phyloP scores from a whole-genome alignment of 2,888 invertebrate genomes.

The Eurois occulta region DNA sequence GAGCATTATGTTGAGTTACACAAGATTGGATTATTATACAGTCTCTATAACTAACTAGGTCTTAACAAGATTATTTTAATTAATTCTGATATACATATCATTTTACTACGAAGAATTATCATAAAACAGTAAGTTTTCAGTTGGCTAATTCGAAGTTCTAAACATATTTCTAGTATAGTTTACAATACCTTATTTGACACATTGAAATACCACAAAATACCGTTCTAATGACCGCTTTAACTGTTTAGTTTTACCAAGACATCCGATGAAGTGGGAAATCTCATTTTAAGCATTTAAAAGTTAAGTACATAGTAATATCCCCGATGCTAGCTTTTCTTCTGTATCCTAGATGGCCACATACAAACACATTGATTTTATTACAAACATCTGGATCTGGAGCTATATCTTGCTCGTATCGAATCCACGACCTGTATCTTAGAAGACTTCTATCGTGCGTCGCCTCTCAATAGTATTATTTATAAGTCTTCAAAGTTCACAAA shows the following conservation, averaged over 20 bases:
- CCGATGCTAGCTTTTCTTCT: background rate
- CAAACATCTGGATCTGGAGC: background rate
- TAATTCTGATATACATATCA: constrained; percentile 32
- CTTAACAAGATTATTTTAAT: constrained; percentile 27
- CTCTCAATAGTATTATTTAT: background rate
- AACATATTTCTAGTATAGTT: constrained; percentile 10
- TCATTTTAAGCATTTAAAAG: constrained; percentile 8
- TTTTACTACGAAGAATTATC: constrained; percentile 30
- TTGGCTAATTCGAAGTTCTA: constrained; percentile 1
- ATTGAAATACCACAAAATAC: constrained; percentile 36
- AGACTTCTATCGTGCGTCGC: background rate
- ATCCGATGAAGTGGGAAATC: background rate
- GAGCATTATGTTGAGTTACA: constrained; percentile 64
- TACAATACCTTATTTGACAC: constrained; percentile 52
- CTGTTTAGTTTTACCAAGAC: background rate
- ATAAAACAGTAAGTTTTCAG: constrained; percentile 30
- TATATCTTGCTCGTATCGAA: background rate
- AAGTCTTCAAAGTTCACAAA: constrained; percentile 22
- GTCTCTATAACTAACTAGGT: constrained; percentile 22
- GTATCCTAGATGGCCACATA: background rate
- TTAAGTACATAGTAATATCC: constrained; percentile 29
- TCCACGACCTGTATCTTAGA: background rate
- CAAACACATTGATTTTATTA: background rate
- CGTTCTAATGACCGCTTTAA: background rate
- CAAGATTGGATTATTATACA: constrained; percentile 14